These are phyloP conservation scores for Drosophila truncata DNA, from an alignment of 1,140 invertebrate species.

Conservation along the genomic window DNA sequence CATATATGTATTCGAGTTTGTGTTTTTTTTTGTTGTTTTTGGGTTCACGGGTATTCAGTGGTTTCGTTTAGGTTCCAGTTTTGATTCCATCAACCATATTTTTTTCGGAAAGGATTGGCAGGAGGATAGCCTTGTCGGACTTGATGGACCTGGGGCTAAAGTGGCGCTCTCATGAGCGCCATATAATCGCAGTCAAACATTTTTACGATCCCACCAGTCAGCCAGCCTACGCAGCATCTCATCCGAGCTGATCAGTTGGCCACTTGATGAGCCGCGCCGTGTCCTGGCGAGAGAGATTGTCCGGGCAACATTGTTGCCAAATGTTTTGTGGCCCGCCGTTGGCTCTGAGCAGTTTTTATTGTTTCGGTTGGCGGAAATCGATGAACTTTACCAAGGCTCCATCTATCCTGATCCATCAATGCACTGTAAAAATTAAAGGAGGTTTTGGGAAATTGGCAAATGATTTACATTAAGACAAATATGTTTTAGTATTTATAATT, in stretches of 20 bases:
- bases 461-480: no score
- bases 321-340: conserved; percentile 58
- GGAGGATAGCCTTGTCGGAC: background rate
- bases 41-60: conserved; percentile 31
- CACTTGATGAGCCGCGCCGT: conserved; percentile 26
- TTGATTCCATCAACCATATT: conserved; percentile 22
- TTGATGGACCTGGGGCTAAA: conserved; percentile 57
- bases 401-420: background rate
- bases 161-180: conserved; percentile 80
- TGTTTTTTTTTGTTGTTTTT: background rate
- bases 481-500: no score
- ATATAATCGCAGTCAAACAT: conserved; percentile 82
- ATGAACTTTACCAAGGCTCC: conserved; percentile 70
- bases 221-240: conserved; percentile 7
- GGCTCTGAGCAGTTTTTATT: conserved; percentile 76
- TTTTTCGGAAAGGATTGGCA: conserved; percentile 3
- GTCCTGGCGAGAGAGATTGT: conserved; percentile 51
- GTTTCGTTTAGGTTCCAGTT: conserved; percentile 35
- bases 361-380: conserved; percentile 74
- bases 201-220: conserved; percentile 65
- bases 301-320: conserved; percentile 71
- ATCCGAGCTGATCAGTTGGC: conserved; percentile 42
- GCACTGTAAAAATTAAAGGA: background rate
- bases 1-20: conserved; percentile 12
- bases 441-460: no score